These are phyloP conservation scores for Zosterops lateralis DNA, from an alignment of 2,113 vertebrate genomes.

Conservation along the genomic window DNA sequence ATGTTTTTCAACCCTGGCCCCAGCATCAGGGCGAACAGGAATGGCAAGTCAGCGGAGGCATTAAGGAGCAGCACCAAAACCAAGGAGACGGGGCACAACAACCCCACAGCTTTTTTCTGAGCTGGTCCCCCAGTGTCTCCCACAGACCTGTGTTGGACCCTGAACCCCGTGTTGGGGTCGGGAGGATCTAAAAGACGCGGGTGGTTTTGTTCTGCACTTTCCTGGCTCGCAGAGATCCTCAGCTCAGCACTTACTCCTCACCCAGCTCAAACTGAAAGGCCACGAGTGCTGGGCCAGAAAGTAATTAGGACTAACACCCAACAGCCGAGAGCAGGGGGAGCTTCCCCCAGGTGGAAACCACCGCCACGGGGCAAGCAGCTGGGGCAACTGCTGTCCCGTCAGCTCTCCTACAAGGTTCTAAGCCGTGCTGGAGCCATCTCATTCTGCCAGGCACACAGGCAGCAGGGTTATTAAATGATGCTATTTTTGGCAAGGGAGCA, in stretches of 20 bases:
- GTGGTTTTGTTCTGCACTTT: background rate
- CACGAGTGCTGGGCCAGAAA: background rate
- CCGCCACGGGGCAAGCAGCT: background rate
- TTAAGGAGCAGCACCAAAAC: background rate
- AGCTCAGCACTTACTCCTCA: fast-evolving
- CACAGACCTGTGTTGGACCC: fast-evolving
- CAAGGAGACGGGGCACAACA: background rate
- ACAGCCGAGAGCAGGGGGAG: background rate
- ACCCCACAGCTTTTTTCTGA: background rate
- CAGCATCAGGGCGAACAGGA: background rate
- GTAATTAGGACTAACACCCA: background rate
- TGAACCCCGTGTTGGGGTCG: fast-evolving
- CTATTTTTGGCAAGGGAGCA: fast-evolving
- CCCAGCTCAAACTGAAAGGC: background rate
- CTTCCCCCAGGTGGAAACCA: background rate
- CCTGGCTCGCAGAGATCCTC: background rate
- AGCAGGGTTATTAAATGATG: background rate
- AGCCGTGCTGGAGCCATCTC: fast-evolving
- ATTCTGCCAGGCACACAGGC: no score
- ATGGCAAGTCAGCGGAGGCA: background rate
- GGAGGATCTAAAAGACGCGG: fast-evolving
- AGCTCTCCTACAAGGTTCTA: background rate
- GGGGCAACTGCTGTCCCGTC: background rate
- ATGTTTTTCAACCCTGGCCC: background rate
- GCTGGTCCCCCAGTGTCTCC: background rate